These are phyloP conservation scores for Neogobius melanostomus DNA, from an alignment of 2,113 vertebrate species.

Conservation along the genomic window DNA sequence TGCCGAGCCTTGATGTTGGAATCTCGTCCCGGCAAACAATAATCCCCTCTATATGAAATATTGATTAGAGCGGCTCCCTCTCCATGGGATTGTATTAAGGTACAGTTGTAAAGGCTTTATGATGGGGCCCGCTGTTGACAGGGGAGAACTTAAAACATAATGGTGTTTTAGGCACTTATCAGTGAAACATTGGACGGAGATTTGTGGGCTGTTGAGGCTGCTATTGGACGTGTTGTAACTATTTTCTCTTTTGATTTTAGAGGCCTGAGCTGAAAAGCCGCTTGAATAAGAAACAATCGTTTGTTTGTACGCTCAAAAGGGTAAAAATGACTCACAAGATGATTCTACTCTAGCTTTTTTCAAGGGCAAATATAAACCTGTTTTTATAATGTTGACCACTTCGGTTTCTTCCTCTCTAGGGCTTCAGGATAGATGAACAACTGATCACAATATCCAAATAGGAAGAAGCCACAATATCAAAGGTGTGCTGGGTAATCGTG, in stretches of 20 bases:
- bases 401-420: too few relatives aligned
- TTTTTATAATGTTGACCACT: too few relatives aligned
- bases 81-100: conserved; percentile 66
- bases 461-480: too few relatives aligned
- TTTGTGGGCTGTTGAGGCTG: not conserved
- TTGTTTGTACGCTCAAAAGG: too few relatives aligned
- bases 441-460: too few relatives aligned
- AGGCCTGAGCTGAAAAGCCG: not conserved
- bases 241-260: not conserved
- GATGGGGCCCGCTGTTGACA: conserved; percentile 54
- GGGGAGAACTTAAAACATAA: conserved; percentile 39
- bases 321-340: too few relatives aligned
- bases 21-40: conserved; percentile 67
- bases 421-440: too few relatives aligned
- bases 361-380: too few relatives aligned
- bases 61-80: conserved; percentile 62
- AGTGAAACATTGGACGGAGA: not conserved
- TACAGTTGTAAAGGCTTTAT: conserved; percentile 65
- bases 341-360: too few relatives aligned
- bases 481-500: too few relatives aligned
- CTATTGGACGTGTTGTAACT: not conserved
- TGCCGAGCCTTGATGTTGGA: conserved; percentile 57
- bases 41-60: conserved; percentile 70
- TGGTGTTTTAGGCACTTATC: conserved; percentile 2
- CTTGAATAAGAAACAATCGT: not conserved